Conservation (phyloP, 2,113 vertebrate genomes). For the Paradoxurus hermaphroditus region DNA sequence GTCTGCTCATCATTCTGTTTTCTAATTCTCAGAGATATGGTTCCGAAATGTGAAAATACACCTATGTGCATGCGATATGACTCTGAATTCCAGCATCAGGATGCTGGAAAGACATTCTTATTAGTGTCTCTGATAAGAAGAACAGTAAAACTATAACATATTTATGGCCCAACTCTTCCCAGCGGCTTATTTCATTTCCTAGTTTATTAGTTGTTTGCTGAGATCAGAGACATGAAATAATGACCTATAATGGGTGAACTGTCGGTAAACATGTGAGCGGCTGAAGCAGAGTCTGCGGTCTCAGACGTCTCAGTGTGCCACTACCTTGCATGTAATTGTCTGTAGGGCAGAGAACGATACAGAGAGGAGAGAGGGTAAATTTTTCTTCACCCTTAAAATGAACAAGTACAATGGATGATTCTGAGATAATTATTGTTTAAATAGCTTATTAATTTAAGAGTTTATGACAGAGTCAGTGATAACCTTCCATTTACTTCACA, state of each 20-base stretch:
- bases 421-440: background rate
- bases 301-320: background rate
- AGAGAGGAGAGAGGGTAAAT: background rate
- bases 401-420: background rate
- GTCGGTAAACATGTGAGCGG: background rate
- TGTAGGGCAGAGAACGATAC: background rate
- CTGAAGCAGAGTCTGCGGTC: background rate
- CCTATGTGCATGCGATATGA: background rate
- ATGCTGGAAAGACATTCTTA: background rate
- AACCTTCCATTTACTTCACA: background rate
- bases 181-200: background rate
- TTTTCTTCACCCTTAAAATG: background rate
- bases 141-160: background rate
- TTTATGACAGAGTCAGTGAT: background rate
- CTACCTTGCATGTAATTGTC: background rate
- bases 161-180: background rate
- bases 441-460: background rate
- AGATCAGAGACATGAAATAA: background rate
- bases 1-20: background rate
- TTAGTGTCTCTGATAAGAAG: background rate
- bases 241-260: background rate
- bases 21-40: background rate
- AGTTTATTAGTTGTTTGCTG: background rate
- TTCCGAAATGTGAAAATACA: background rate
- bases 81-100: background rate